phyloP scores from a whole-genome alignment of 1,140 invertebrate genomes.

The Augochlora pura region DNA sequence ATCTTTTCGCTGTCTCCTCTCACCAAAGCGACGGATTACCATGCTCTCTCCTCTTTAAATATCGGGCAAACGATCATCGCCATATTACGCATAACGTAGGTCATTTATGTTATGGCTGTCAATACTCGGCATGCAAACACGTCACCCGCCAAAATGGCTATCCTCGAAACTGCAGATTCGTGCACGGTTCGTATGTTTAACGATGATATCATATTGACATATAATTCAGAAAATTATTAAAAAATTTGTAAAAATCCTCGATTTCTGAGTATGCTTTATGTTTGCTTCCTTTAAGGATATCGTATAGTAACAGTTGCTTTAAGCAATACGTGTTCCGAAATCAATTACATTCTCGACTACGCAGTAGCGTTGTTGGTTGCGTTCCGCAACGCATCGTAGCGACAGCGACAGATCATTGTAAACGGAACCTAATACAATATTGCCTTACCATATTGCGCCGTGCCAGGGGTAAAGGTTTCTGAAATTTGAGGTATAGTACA shows the following conservation, averaged over 20 bases:
- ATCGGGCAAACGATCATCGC: conserved; percentile 5
- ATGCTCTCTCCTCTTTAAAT: neutral
- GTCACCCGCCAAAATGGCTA: conserved; percentile 72
- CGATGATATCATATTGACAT: neutral
- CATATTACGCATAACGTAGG: conserved; percentile 19
- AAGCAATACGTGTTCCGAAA: conserved; percentile 28
- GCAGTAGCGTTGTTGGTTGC: neutral
- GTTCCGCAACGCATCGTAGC: conserved; percentile 8
- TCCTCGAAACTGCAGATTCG: conserved; percentile 47
- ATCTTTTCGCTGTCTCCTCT: neutral
- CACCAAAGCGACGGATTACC: neutral
- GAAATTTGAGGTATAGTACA: no score
- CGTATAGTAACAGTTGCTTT: conserved; percentile 28
- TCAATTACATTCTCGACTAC: neutral
- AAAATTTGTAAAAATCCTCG: conserved; percentile 28
- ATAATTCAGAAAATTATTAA: conserved; percentile 16
- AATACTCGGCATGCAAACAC: conserved; percentile 60
- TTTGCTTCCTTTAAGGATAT: conserved; percentile 26
- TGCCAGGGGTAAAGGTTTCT: no score
- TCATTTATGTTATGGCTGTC: conserved; percentile 59
- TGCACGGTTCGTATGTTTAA: neutral
- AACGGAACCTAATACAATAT: neutral
- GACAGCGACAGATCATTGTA: neutral
- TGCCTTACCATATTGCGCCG: no score
- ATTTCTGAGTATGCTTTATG: conserved; percentile 21